Evolutionary conservation across 2,888 invertebrate genomes (phyloP).

Genomic region (Muschampia plurimacula): DNA sequence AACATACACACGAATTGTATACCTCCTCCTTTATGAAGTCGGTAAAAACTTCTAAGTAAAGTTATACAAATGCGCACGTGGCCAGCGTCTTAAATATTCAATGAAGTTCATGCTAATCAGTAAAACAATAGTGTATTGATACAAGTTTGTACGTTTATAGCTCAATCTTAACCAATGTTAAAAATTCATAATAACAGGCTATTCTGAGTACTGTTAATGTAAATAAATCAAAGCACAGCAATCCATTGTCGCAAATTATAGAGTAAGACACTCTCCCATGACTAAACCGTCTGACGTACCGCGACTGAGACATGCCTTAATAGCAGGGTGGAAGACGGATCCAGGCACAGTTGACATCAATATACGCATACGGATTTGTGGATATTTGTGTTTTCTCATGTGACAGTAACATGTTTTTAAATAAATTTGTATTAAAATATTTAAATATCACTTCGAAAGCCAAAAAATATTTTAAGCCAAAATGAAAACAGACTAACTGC

Average conservation of each 20-base stretch:
- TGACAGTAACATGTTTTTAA: neutral
- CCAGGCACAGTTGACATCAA: neutral
- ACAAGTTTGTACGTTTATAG: neutral
- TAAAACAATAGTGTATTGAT: neutral
- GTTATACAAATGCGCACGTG: no score
- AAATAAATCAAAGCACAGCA: constrained; percentile 75
- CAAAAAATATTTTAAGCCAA: no score
- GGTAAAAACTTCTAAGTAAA: no score
- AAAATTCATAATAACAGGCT: constrained; percentile 67
- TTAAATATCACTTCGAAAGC: constrained; percentile 37
- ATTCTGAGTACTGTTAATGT: constrained; percentile 67
- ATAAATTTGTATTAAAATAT: neutral
- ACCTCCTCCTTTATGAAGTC: no score
- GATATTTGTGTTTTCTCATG: neutral
- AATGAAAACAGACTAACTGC: no score
- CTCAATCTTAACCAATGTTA: constrained; percentile 30
- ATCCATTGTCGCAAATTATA: constrained; percentile 75
- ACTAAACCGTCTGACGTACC: constrained; percentile 66
- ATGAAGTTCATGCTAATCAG: no score
- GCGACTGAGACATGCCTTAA: constrained; percentile 59
- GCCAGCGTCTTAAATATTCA: no score
- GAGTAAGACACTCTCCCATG: constrained; percentile 66
- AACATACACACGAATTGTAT: no score
- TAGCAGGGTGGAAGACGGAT: constrained; percentile 65
- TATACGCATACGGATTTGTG: neutral